A percentile compares a stretch with the other conserved stretches of the same genome.
phyloP scores from a whole-genome alignment of 2,888 invertebrate species.

The Patella pellucida region DNA sequence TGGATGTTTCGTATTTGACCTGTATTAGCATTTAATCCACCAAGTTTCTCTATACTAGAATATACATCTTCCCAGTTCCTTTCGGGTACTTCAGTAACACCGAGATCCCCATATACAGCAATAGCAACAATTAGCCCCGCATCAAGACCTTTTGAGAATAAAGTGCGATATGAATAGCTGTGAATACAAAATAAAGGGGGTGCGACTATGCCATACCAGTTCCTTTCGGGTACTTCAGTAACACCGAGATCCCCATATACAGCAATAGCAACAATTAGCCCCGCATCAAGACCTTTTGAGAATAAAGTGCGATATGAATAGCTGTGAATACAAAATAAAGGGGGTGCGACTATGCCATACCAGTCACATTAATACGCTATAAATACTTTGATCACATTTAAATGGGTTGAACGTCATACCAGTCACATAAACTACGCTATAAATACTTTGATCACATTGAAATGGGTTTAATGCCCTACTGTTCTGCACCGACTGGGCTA shows the following conservation, averaged over 20 bases:
- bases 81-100: neutral
- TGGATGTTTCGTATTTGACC: constrained; percentile 18
- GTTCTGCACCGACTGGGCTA: too few relatives aligned
- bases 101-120: constrained; percentile 22
- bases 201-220: neutral
- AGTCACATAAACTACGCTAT: neutral
- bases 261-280: too few relatives aligned
- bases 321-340: too few relatives aligned
- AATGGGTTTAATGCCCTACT: neutral
- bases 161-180: too few relatives aligned
- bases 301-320: too few relatives aligned
- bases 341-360: too few relatives aligned
- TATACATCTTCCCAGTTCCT: constrained; percentile 21
- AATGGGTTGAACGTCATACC: too few relatives aligned
- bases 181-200: neutral
- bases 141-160: constrained; percentile 19
- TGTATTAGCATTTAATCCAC: constrained; percentile 16
- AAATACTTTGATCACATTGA: neutral
- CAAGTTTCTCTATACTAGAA: constrained; percentile 17
- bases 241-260: too few relatives aligned
- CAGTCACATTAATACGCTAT: too few relatives aligned
- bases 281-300: too few relatives aligned
- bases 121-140: constrained; percentile 22
- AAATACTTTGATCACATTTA: too few relatives aligned
- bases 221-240: too few relatives aligned